phyloP scores from a whole-genome alignment of 2,888 invertebrate species.

The Phyto melanocephala region DNA sequence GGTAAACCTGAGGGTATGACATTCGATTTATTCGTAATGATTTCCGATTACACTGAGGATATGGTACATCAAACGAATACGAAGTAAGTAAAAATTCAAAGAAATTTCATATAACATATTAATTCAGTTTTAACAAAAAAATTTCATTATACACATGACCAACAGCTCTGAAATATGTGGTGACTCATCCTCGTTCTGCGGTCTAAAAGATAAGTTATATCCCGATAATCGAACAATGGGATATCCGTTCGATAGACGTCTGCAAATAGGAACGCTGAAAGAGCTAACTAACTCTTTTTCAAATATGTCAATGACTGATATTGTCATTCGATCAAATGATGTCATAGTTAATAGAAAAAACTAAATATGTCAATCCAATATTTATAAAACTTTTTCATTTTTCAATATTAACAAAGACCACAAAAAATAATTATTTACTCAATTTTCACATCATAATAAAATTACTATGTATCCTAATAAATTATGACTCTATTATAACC shows the following conservation, averaged over 20 bases:
- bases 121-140: too few relatives aligned
- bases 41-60: slow-evolving; percentile 86
- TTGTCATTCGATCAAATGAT: slow-evolving; percentile 81
- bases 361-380: too few relatives aligned
- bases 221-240: slow-evolving; percentile 85
- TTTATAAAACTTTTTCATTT: too few relatives aligned
- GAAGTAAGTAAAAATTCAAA: slow-evolving; percentile 39
- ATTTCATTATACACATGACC: too few relatives aligned
- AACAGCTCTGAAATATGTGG: slow-evolving; percentile 78
- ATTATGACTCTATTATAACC: too few relatives aligned
- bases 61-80: slow-evolving; percentile 68
- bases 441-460: too few relatives aligned
- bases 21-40: slow-evolving; percentile 87
- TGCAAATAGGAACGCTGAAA: slow-evolving; percentile 80
- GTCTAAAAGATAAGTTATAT: slow-evolving; percentile 83
- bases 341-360: slow-evolving; percentile 53
- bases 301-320: slow-evolving; percentile 85
- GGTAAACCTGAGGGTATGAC: slow-evolving; percentile 84
- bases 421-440: too few relatives aligned
- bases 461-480: too few relatives aligned
- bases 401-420: too few relatives aligned
- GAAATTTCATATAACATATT: neutral
- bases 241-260: slow-evolving; percentile 80
- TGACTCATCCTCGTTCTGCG: slow-evolving; percentile 85
- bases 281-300: slow-evolving; percentile 81